Evolutionary conservation across 2,888 invertebrate species (phyloP).

Genomic region (Quadroppia sp.): DNA sequence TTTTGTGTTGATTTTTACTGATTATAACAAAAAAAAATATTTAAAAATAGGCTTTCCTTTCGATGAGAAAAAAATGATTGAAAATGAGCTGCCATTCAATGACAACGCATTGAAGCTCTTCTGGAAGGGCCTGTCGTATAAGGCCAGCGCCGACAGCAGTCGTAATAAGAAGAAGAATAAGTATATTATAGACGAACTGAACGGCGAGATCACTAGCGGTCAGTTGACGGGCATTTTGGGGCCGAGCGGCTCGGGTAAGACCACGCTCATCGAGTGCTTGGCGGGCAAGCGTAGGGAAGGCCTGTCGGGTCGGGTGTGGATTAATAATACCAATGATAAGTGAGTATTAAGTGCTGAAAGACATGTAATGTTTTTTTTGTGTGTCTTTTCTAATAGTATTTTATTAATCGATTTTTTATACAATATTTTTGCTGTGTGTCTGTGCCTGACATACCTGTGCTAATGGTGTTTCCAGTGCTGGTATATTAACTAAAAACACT

Average conservation of each 20-base stretch:
- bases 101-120: slow-evolving; percentile 6
- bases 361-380: no score
- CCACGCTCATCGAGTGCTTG: slow-evolving; percentile 10
- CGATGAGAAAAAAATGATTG: background rate
- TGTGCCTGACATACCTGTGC: no score
- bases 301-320: background rate
- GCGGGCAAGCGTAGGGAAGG: background rate
- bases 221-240: slow-evolving; percentile 14
- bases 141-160: background rate
- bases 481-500: no score
- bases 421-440: no score
- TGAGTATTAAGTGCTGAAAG: no score
- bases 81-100: slow-evolving; percentile 15
- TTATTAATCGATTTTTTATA: no score
- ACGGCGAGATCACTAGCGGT: slow-evolving; percentile 7
- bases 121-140: background rate
- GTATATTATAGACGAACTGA: background rate
- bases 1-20: no score
- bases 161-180: background rate
- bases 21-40: no score
- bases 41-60: background rate
- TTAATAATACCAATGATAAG: background rate
- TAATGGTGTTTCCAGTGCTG: no score
- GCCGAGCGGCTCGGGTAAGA: slow-evolving; percentile 2
- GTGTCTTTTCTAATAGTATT: no score